Conservation (phyloP, 1,140 invertebrate genomes). For the Ceratoteleas bidentatus region DNA sequence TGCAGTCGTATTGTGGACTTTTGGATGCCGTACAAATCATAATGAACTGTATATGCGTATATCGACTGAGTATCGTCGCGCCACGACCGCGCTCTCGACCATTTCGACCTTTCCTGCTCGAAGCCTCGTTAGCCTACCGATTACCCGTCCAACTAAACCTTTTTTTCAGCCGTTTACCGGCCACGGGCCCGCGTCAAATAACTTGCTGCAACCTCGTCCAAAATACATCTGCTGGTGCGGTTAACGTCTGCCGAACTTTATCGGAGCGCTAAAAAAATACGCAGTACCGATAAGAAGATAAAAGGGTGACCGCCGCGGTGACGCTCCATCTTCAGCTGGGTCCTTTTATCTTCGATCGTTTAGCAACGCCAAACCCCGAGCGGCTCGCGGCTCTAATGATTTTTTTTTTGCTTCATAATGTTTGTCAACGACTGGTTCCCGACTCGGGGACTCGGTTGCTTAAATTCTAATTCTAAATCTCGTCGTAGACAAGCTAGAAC, state of each 20-base stretch:
- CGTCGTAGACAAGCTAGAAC: conserved; percentile 16
- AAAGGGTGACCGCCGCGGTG: conserved; percentile 58
- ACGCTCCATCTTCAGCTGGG: conserved; percentile 24
- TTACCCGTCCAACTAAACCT: conserved; percentile 38
- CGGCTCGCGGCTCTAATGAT: conserved; percentile 4
- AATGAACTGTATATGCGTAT: conserved; percentile 51
- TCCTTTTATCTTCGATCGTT: conserved; percentile 71
- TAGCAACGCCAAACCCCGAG: conserved; percentile 64
- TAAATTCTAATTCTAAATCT: conserved; percentile 38
- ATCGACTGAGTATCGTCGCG: conserved; percentile 36
- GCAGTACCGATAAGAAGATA: conserved; percentile 76
- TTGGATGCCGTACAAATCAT: conserved; percentile 79
- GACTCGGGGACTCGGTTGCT: conserved; percentile 70
- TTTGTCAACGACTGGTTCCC: conserved; percentile 12
- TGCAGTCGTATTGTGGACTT: conserved; percentile 83
- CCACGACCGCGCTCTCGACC: conserved; percentile 33
- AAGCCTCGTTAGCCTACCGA: conserved; percentile 16
- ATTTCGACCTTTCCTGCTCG: conserved; percentile 28
- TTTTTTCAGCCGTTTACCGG: no score
- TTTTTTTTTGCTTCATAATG: not conserved
- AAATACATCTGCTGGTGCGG: conserved; percentile 82
- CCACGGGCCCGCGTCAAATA: conserved; percentile 24
- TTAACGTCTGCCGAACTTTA: conserved; percentile 78
- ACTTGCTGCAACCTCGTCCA: conserved; percentile 76
- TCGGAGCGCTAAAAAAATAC: conserved; percentile 69